phyloP scores from a whole-genome alignment of 2,797 vertebrate species.

The Salmo trutta region DNA sequence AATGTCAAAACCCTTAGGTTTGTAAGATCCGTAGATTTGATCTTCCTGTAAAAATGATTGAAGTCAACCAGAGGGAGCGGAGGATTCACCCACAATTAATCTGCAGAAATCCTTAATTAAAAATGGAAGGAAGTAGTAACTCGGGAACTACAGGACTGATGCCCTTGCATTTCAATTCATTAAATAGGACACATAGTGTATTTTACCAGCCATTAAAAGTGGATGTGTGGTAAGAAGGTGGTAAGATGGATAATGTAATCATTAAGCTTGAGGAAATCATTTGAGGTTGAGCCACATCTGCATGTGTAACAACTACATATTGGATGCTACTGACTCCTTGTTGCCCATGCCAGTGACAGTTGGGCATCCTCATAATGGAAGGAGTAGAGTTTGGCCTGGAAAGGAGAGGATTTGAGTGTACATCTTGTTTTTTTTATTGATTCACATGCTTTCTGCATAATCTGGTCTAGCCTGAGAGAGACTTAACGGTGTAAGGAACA shows the following conservation, averaged over 20 bases:
- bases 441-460: not conserved
- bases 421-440: not conserved
- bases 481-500: not conserved
- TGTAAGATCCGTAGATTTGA: constrained; percentile 56
- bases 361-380: not conserved
- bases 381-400: not conserved
- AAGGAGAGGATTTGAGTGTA: not conserved
- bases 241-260: constrained; percentile 45
- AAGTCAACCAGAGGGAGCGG: constrained; percentile 59
- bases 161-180: constrained; percentile 63
- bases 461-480: not conserved
- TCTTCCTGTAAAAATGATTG: constrained; percentile 55
- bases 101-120: constrained; percentile 63
- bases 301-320: not conserved
- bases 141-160: constrained; percentile 39
- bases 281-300: constrained; percentile 11
- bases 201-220: constrained; percentile 38
- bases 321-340: not conserved
- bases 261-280: constrained; percentile 19
- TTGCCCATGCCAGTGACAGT: not conserved
- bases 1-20: constrained; percentile 54
- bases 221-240: not conserved
- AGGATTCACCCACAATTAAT: constrained; percentile 71
- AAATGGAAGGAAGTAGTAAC: constrained; percentile 55
- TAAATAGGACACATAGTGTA: constrained; percentile 60